Conservation (phyloP, 2,113 vertebrate species). For the Peromyscus polionotus region DNA sequence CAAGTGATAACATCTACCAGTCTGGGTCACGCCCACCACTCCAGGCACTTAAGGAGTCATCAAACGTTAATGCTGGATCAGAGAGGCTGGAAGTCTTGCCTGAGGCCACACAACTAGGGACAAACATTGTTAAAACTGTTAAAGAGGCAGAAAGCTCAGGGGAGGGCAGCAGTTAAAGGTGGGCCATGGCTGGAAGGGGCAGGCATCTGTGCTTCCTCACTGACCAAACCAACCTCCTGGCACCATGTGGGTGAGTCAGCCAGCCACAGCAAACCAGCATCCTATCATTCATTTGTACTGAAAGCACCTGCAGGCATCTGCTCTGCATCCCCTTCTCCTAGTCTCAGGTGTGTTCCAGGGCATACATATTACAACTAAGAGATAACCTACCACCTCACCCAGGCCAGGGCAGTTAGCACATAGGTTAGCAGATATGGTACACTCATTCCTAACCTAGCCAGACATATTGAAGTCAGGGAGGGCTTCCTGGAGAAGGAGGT, state of each 20-base stretch:
- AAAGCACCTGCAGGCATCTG: neutral
- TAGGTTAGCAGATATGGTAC: neutral
- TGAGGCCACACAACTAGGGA: neutral
- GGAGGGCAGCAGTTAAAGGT: neutral
- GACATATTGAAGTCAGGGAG: neutral
- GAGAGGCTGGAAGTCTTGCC: neutral
- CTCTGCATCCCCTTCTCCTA: neutral
- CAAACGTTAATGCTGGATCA: neutral
- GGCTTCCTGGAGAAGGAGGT: neutral
- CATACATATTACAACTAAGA: neutral
- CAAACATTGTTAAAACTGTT: neutral
- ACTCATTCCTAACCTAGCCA: neutral
- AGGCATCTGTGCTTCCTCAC: neutral
- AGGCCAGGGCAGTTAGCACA: neutral
- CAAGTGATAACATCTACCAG: neutral
- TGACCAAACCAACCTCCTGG: neutral
- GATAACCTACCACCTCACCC: neutral
- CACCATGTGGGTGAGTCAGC: neutral
- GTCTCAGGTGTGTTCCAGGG: neutral
- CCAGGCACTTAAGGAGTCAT: neutral
- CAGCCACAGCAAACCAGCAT: neutral
- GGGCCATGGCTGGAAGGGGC: neutral
- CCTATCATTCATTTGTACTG: neutral
- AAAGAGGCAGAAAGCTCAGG: neutral
- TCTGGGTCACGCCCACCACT: neutral